Percentiles rank a stretch among this genome's conserved stretches.
Evolutionary conservation across 1,140 invertebrate species (phyloP).

Genomic region (Lucilia sericata): DNA sequence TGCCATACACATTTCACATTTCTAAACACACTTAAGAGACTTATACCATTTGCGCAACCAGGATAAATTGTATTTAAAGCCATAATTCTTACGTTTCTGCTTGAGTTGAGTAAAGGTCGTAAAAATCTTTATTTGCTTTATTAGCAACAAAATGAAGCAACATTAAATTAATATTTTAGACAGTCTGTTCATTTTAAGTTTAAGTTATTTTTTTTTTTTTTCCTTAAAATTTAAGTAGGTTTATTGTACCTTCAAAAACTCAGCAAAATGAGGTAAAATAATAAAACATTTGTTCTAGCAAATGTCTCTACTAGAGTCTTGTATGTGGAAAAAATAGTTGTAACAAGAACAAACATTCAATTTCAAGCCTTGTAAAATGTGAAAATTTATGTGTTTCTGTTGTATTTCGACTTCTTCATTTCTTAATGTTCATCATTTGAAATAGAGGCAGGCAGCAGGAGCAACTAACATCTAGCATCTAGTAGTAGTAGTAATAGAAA

Average conservation of each 20-base stretch:
- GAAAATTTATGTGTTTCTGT: neutral
- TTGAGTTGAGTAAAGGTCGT: neutral
- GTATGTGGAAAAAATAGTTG: too few species aligned
- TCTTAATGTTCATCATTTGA: conserved; percentile 3
- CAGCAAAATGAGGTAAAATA: too few species aligned
- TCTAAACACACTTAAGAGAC: too few species aligned
- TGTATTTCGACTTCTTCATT: neutral
- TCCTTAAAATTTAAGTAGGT: neutral
- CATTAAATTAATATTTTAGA: neutral
- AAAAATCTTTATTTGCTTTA: conserved; percentile 6
- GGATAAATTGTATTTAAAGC: neutral
- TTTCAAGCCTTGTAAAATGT: neutral
- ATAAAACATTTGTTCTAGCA: too few species aligned
- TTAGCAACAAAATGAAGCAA: conserved; percentile 13
- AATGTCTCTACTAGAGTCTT: neutral
- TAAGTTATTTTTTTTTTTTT: neutral
- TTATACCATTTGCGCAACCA: too few species aligned
- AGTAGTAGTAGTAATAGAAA: neutral
- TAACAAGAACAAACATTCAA: too few species aligned
- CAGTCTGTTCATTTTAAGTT: too few species aligned
- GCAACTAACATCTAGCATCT: too few species aligned
- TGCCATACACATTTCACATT: too few species aligned
- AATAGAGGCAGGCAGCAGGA: neutral
- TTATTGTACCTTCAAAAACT: neutral
- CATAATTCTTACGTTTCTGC: neutral